Conservation (phyloP, 1,140 invertebrate genomes). For the Teleogryllus occipitalis region DNA sequence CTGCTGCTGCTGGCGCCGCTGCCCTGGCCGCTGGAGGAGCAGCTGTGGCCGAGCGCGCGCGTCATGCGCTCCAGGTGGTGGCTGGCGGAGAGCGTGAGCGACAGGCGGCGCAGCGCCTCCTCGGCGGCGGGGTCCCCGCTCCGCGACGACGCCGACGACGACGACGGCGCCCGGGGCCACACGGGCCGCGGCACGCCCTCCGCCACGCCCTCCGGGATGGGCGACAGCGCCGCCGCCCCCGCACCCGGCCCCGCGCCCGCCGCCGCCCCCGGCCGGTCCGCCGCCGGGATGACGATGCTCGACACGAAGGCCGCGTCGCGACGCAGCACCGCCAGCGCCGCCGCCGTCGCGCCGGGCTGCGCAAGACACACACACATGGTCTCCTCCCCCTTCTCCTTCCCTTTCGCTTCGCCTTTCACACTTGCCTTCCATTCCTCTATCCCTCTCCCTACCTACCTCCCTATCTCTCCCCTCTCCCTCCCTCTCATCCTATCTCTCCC, state of each 20-base stretch:
- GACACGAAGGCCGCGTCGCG: background rate
- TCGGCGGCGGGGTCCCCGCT: background rate
- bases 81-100: background rate
- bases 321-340: too few species aligned
- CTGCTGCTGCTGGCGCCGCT: background rate
- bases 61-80: background rate
- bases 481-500: too few species aligned
- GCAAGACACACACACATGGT: too few species aligned
- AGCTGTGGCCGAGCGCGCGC: background rate
- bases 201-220: background rate
- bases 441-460: too few species aligned
- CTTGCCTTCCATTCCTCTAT: too few species aligned
- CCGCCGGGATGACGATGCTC: background rate
- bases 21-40: background rate
- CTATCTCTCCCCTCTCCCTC: too few species aligned
- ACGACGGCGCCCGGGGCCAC: background rate
- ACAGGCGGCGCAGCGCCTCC: background rate
- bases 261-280: background rate
- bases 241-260: too few species aligned
- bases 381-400: too few species aligned
- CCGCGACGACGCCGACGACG: background rate
- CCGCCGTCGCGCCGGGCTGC: too few species aligned
- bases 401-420: too few species aligned
- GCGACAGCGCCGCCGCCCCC: background rate
- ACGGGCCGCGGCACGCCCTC: background rate